Base-by-base conservation (phyloP, 1,140 invertebrate species). In the Drosophila parabipectinata region DNA sequence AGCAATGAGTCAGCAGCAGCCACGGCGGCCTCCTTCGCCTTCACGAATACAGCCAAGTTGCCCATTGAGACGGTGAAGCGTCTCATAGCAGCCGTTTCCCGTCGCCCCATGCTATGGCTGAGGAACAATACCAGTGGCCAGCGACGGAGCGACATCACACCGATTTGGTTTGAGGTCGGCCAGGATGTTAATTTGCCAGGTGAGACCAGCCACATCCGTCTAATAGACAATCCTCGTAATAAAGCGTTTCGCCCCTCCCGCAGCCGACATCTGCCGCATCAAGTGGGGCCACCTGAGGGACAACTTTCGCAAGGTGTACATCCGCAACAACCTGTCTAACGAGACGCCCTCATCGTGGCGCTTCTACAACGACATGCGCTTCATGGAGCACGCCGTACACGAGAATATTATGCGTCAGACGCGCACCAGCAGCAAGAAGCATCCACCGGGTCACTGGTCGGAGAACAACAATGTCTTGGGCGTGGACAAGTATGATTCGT, bases 361-460 rank as follows among this genome's bases (percentile, higher is more conserved):
- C 47, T 90, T 90, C 55, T 90, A 90, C 56, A 90, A 90, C 47
- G 87, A 90, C n/a, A 90, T 90, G 87, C 73, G 87, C 6, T 90
- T 90, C 37, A 90, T 90, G 87, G 87, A 90, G 66, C 72, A 79
- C 7, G 76, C 87, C 4, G 87, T 90, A 7, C 81, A 90, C 24
- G 87, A 90, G 71, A 90, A 90, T 26, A 90, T 90, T 3, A 68
- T 90, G 67, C 63, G 79, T 5, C 87, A 90, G 53, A 73, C 82
- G n/a, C 73, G 87, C 0, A 83, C 57, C 24, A 57, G 55, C 47
- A 69, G 51, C 53, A 88, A 88, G 47, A 88, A 79, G 32, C 66
- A 71, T 32, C 51, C 72, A 18, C 79, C 60, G 1, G 58, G 58
- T 18, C 72, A 79, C 47, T 88, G 83, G 83, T 59, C 56, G 8